phyloP scores from a whole-genome alignment of 2,888 invertebrate genomes.

The Iselma pallidipennis region DNA sequence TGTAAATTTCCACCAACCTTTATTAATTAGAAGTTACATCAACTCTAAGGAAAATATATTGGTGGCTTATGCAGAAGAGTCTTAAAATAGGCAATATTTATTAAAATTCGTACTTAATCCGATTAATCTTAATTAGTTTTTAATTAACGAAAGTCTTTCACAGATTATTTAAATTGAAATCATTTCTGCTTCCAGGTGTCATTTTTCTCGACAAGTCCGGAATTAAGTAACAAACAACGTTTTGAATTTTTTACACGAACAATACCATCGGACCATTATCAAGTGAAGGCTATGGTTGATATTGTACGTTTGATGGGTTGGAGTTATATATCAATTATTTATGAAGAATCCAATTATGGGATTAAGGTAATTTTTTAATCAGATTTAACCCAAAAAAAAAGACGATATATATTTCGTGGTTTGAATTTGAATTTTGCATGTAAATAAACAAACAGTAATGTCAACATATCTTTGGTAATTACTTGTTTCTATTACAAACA shows the following conservation, averaged over 20 bases:
- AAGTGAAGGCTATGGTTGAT: conserved; percentile 94
- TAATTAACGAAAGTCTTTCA: neutral
- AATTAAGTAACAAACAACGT: conserved; percentile 90
- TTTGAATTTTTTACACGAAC: conserved; percentile 95
- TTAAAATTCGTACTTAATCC: no score
- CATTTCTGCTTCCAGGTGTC: conserved; percentile 73
- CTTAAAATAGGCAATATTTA: no score
- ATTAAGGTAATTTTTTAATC: conserved; percentile 70
- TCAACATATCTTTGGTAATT: no score
- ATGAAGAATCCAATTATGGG: conserved; percentile 95
- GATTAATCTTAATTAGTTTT: no score
- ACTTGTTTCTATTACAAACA: no score
- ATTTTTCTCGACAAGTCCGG: conserved; percentile 93
- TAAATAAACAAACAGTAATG: no score
- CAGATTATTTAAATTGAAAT: neutral
- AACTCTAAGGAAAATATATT: no score
- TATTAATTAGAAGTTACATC: no score
- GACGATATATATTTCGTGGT: neutral
- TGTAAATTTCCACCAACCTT: no score
- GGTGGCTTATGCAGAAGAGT: no score
- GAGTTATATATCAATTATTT: conserved; percentile 94
- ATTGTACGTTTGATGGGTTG: conserved; percentile 84
- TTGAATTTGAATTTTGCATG: no score
- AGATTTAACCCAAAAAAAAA: neutral
- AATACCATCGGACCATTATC: conserved; percentile 93